These are phyloP conservation scores for Ornithoptera alexandrae DNA, from an alignment of 2,888 invertebrate genomes.

Conservation along the genomic window DNA sequence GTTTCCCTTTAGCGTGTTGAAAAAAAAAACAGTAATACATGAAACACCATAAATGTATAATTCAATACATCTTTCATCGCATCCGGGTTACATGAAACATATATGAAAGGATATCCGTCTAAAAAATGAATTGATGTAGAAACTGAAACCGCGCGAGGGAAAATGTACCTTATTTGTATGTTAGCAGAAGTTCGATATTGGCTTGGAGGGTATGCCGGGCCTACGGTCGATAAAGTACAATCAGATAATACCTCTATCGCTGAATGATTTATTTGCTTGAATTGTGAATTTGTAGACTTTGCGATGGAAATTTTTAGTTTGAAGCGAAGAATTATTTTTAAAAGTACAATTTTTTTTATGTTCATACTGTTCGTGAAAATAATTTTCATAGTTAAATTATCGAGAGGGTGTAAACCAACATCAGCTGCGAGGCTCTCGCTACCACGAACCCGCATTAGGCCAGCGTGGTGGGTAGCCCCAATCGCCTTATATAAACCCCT, in stretches of 20 bases:
- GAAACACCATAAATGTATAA: no score
- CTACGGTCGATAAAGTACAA: slow-evolving; percentile 20
- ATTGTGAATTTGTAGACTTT: slow-evolving; percentile 26
- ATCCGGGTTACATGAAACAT: slow-evolving; percentile 5
- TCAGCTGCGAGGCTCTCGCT: no score
- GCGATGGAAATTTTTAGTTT: slow-evolving; percentile 21
- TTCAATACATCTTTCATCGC: slow-evolving; percentile 1
- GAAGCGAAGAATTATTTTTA: slow-evolving; percentile 8
- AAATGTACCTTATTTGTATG: background rate
- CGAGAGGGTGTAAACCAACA: no score
- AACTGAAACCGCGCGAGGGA: background rate
- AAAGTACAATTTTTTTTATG: background rate
- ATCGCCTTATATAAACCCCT: no score
- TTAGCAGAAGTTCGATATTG: background rate
- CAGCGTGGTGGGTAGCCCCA: no score
- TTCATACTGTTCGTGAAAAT: background rate
- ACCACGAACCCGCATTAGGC: no score
- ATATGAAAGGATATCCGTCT: slow-evolving; percentile 7
- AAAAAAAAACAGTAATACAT: no score
- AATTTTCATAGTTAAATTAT: no score
- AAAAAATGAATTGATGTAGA: background rate
- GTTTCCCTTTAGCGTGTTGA: no score
- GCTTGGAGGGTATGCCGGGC: background rate
- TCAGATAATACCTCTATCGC: slow-evolving; percentile 24
- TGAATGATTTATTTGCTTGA: slow-evolving; percentile 26